Conservation (phyloP, 2,797 vertebrate species). For the Falco concolor region DNA sequence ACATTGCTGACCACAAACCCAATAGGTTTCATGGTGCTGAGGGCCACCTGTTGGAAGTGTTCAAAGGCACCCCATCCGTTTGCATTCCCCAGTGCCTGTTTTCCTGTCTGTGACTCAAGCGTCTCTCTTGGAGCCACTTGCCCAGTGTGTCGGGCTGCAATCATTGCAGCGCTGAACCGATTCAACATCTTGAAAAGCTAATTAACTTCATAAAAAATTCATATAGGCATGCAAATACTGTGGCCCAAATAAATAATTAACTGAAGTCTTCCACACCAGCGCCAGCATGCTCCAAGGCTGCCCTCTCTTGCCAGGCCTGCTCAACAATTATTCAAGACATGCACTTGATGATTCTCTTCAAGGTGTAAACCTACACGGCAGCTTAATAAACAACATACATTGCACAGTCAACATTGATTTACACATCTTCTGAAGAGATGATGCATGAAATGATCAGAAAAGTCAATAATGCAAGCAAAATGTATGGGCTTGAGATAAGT, state of each 20-base stretch:
- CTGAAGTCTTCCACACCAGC: constrained; percentile 65
- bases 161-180: constrained; percentile 68
- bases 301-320: constrained; percentile 74
- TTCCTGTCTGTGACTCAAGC: constrained; percentile 32
- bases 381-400: constrained; percentile 76
- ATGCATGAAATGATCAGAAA: constrained; percentile 78
- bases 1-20: constrained; percentile 39
- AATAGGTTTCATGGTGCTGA: constrained; percentile 28
- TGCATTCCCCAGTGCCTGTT: constrained; percentile 19
- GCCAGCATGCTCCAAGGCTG: constrained; percentile 66
- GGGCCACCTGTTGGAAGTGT: constrained; percentile 44
- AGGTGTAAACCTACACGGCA: constrained; percentile 67
- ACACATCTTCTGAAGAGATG: constrained; percentile 78
- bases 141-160: constrained; percentile 62
- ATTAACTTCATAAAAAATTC: constrained; percentile 80
- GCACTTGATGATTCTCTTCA: constrained; percentile 68
- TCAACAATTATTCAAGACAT: constrained; percentile 70
- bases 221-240: constrained; percentile 75
- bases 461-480: constrained; percentile 79
- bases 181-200: constrained; percentile 79
- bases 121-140: background rate
- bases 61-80: background rate
- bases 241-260: constrained; percentile 79
- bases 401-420: constrained; percentile 78
- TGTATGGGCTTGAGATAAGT: constrained; percentile 75